Base-by-base conservation (phyloP, 2,113 vertebrate species). In the Eurypyga helias region DNA sequence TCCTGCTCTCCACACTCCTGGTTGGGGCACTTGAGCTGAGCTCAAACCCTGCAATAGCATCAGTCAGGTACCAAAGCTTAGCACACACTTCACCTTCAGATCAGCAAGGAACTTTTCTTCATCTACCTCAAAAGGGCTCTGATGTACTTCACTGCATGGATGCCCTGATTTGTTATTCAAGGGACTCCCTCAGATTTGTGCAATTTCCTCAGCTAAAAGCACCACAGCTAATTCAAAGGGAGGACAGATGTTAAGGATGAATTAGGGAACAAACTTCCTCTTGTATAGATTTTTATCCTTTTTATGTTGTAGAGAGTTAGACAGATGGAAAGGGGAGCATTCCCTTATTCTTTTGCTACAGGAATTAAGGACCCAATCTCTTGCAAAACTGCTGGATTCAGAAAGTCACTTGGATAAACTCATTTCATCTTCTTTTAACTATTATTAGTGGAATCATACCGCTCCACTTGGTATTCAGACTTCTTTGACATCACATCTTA, bases 151-250 rank as follows among this genome's bases (percentile, higher is more conserved):
- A 0, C 77, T 69, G 62, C 84, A 92, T 54, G 43, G 72, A 89
- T 66, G 61, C 69, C 77, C 81, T 91, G 51, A 96, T 95, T 95
- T 91, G 94, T 94, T 95, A 89, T 87, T 95, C 91, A 82, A 3
- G 46, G 55, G 94, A 81, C 65, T 89, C 69, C 45, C 48, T 76
- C 0, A 0, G 57, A 89, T 85, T 90, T 91, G 84, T 41, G 66
- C 62, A 54, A 28, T 77, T 91, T 90, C 73, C 73, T 65, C 91
- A 94, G 73, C 91, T 96, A 91, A 96, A 95, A 95, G 91, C 89
- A 88, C 36, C 72, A 34, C 70, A 70, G 62, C 46, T 85, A 79
- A 94, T 85, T 94, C 70, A 96, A 89, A 91, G 66, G 36, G 41
- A 87, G 31, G 28, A n/a, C 7, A 38, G 54, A 79, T 25, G 33